These are phyloP conservation scores for Venturia canescens DNA, from an alignment of 1,140 invertebrate species.

Conservation along the genomic window DNA sequence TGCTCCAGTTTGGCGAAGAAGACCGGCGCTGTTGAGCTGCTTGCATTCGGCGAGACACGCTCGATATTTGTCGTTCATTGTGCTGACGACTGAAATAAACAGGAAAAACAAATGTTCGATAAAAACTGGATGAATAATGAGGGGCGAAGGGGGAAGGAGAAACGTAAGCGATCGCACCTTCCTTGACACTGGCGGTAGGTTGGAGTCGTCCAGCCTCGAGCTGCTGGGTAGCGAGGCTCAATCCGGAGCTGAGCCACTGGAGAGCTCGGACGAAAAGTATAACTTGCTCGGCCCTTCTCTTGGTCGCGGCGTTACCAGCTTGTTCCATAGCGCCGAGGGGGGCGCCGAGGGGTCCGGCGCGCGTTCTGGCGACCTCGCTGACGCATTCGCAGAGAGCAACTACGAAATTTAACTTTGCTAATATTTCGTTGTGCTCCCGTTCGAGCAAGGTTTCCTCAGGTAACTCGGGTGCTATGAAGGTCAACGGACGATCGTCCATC, in stretches of 20 bases:
- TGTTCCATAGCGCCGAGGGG: slow-evolving; percentile 69
- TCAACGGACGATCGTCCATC: slow-evolving; percentile 80
- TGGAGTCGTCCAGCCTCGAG: slow-evolving; percentile 89
- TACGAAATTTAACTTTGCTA: slow-evolving; percentile 96
- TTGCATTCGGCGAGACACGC: slow-evolving; percentile 92
- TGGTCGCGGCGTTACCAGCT: slow-evolving; percentile 73
- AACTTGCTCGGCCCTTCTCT: slow-evolving; percentile 89
- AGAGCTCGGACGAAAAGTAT: slow-evolving; percentile 93
- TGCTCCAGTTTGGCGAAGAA: slow-evolving; percentile 84
- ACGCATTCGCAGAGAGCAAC: slow-evolving; percentile 94
- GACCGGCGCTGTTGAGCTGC: slow-evolving; percentile 88
- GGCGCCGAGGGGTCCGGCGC: slow-evolving; percentile 84
- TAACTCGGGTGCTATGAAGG: slow-evolving; percentile 93
- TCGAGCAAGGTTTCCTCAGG: slow-evolving; percentile 97
- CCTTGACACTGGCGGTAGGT: slow-evolving; percentile 93
- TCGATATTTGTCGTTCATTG: slow-evolving; percentile 93
- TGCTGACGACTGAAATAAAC: slow-evolving; percentile 84
- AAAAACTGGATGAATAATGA: slow-evolving; percentile 19
- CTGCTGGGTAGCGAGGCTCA: slow-evolving; percentile 93
- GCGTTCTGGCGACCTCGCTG: slow-evolving; percentile 88
- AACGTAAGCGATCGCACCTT: slow-evolving; percentile 78
- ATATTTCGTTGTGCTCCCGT: slow-evolving; percentile 94
- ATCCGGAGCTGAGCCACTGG: slow-evolving; percentile 93
- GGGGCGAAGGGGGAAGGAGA: neutral
- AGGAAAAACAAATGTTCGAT: slow-evolving; percentile 12